A percentile compares a stretch with the other conserved stretches of the same genome.
Conservation (phyloP, 2,113 vertebrate species). For the Mastomys natalensis region DNA sequence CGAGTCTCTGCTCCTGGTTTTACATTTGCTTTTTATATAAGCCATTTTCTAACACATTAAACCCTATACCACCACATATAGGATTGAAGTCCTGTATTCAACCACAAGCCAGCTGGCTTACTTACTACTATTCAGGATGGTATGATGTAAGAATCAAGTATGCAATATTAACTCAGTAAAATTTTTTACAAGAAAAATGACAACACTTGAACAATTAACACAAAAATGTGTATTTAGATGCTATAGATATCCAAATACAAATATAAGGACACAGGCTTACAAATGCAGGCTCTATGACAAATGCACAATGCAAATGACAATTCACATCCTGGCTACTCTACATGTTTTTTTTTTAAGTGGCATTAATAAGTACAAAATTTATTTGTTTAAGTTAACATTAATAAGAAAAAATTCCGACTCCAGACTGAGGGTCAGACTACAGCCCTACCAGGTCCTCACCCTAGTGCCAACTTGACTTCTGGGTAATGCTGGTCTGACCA, state of each 20-base stretch:
- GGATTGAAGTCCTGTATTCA: too few species aligned
- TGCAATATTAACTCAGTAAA: background rate
- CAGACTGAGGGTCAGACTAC: background rate
- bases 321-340: too few species aligned
- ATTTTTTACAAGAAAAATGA: constrained; percentile 22
- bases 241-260: background rate
- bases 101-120: too few species aligned
- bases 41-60: too few species aligned
- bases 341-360: background rate
- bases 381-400: background rate
- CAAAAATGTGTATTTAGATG: background rate
- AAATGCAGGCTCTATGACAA: too few species aligned
- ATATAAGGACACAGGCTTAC: too few species aligned
- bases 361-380: constrained; percentile 43
- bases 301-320: too few species aligned
- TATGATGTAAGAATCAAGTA: too few species aligned
- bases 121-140: too few species aligned
- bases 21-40: too few species aligned
- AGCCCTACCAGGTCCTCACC: background rate
- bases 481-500: background rate
- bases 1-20: background rate
- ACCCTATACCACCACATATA: too few species aligned
- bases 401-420: constrained; percentile 9
- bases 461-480: background rate
- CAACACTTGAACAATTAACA: background rate